phyloP scores from a whole-genome alignment of 1,140 invertebrate genomes.

The Micrasema longulum region DNA sequence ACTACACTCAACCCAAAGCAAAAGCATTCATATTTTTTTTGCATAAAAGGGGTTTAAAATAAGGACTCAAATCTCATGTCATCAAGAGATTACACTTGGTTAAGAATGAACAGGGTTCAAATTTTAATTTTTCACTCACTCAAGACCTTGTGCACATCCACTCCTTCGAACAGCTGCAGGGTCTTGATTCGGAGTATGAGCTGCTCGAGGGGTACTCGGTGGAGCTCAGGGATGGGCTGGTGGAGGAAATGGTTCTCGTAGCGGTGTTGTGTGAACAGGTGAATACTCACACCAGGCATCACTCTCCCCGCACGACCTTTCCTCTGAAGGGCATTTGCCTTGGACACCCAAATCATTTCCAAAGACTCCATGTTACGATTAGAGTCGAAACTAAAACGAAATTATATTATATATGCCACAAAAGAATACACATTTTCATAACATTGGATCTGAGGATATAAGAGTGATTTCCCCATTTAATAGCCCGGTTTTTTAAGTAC shows the following conservation, averaged over 20 bases:
- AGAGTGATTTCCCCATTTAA: too few species aligned
- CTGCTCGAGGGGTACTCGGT: constrained; percentile 87
- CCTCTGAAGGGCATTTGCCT: constrained; percentile 84
- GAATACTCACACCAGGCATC: constrained; percentile 85
- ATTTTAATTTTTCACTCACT: constrained; percentile 65
- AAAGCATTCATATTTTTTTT: too few species aligned
- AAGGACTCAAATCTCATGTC: too few species aligned
- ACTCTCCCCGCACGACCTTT: constrained; percentile 90
- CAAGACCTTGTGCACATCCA: constrained; percentile 76
- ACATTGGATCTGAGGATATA: too few species aligned
- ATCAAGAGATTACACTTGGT: constrained; percentile 18
- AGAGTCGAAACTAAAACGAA: constrained; percentile 78
- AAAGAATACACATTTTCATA: too few species aligned
- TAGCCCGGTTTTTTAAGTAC: too few species aligned
- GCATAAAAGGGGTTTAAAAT: too few species aligned
- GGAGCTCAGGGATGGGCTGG: constrained; percentile 86
- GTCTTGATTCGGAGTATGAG: constrained; percentile 90
- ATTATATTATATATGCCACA: too few species aligned
- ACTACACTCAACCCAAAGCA: too few species aligned
- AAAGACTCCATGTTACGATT: constrained; percentile 88
- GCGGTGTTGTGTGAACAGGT: constrained; percentile 81
- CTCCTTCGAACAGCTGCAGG: constrained; percentile 75
- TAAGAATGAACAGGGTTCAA: neutral
- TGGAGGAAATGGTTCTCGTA: constrained; percentile 68
- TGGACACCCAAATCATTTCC: constrained; percentile 83